A percentile compares a stretch with the other conserved stretches of the same genome.
phyloP scores from a whole-genome alignment of 2,888 invertebrate species.

The Rhyacophila evoluta region DNA sequence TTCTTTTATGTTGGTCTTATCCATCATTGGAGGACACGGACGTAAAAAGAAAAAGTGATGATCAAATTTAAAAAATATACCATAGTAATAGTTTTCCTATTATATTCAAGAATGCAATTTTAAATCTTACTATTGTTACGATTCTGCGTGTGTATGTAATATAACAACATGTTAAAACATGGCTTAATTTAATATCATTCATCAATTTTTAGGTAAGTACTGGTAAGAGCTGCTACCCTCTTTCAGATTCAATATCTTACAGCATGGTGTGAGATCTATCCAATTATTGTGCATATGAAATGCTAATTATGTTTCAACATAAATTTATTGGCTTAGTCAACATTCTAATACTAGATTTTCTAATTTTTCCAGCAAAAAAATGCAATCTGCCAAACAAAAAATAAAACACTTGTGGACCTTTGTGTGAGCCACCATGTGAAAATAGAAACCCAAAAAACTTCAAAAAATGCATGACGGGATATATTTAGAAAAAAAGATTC shows the following conservation, averaged over 20 bases:
- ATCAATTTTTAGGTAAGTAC: background rate
- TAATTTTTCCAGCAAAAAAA: background rate
- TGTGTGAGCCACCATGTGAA: background rate
- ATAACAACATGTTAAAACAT: no score
- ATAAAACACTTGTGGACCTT: background rate
- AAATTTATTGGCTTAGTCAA: no score
- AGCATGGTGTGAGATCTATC: no score
- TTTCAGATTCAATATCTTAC: no score
- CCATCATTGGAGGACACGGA: no score
- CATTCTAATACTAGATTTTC: background rate
- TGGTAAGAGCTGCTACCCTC: background rate
- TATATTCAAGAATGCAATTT: no score
- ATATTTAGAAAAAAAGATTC: background rate
- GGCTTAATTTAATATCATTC: background rate
- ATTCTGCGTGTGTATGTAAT: no score
- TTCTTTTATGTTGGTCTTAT: no score
- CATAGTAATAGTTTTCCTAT: no score
- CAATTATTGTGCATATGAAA: background rate
- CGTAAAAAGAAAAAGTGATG: no score
- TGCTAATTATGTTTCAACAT: background rate
- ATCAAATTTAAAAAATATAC: no score
- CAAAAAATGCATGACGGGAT: background rate
- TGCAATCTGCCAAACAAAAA: background rate
- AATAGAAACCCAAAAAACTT: background rate
- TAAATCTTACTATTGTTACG: no score